Evolutionary conservation across 2,888 invertebrate species (phyloP).

Genomic region (Agonopterix arenella): DNA sequence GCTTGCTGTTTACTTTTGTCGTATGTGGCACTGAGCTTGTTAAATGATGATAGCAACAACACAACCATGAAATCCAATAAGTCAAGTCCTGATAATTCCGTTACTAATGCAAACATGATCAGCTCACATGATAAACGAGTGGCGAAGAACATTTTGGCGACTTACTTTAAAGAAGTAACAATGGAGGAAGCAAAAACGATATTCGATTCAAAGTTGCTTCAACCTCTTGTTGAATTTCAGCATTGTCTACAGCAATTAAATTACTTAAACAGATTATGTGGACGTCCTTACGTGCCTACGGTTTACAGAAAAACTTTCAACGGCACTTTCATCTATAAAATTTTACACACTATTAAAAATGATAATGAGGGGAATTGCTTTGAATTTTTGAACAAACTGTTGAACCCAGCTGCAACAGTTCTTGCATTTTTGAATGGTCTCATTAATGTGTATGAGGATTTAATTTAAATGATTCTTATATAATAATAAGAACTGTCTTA

Average conservation of each 20-base stretch:
- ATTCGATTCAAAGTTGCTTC: slow-evolving; percentile 15
- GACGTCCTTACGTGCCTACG: slow-evolving; percentile 19
- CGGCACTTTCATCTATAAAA: slow-evolving; percentile 30
- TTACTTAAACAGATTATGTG: slow-evolving; percentile 34
- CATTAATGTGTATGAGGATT: not conserved
- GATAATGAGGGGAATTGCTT: not conserved
- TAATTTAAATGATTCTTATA: no score
- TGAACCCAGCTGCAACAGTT: slow-evolving; percentile 7
- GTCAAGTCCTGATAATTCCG: slow-evolving; percentile 1
- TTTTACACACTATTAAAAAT: slow-evolving; percentile 14
- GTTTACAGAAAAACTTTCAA: slow-evolving; percentile 26
- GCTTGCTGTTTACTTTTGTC: slow-evolving; percentile 27
- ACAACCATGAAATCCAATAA: not conserved
- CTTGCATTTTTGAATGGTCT: slow-evolving; percentile 3
- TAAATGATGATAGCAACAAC: slow-evolving; percentile 7
- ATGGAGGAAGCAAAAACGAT: slow-evolving; percentile 11
- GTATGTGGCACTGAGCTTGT: slow-evolving; percentile 22
- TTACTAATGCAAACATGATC: slow-evolving; percentile 7
- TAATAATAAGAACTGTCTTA: no score
- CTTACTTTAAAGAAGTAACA: slow-evolving; percentile 14
- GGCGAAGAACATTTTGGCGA: slow-evolving; percentile 6
- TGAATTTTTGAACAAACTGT: slow-evolving; percentile 1
- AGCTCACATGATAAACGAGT: slow-evolving; percentile 12
- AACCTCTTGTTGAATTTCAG: slow-evolving; percentile 27
- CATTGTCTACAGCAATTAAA: slow-evolving; percentile 31